Evolutionary conservation across 1,140 invertebrate genomes (phyloP), one percentile per base, ranked within the genome.

Genomic region (Yoshiicerus persimilis): DNA sequence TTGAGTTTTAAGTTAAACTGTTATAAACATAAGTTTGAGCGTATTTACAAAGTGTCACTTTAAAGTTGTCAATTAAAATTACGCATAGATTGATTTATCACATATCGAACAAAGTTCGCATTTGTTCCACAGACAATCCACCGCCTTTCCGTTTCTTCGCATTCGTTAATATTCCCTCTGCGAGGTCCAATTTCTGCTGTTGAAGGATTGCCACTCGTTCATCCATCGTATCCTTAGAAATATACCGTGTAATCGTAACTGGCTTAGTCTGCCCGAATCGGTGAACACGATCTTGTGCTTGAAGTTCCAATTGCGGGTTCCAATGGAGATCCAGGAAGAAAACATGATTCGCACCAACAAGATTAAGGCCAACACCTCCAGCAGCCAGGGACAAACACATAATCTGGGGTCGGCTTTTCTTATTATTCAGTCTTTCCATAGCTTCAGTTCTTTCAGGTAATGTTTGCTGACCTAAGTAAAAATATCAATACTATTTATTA

Each of bases 221-320:
- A 92, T 98, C 97, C 34, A 99, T 96, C 0, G 97, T 98, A 39
- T 97, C 95, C 86, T 94, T 92, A 87, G 95, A 96, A 89, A 98
- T 93, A 92, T 98, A 96, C 91, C 96, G n/a, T n/a, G 98, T 97
- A 75, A 99, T 95, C 86, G 94, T 94, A 0, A 98, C 97, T 91
- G 94, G 91, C 91, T 96, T 96, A 20, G 92, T 95, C 92, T 99
- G 98, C 0, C 98, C 98, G 70, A 98, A 95, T 87, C 98, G 93
- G 93, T 98, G 97, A 75, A 98, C 96, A 70, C 97, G 93, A 93
- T 99, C 97, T 93, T 96, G 97, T 0, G 97, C 97, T 92, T 99
- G 97, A 6, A 95, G 93, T 93, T 98, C 97, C 30, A 98, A 93
- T 91, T 98, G 97, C 0, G 97, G 98, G 94, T 99, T 99, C 97